These are phyloP conservation scores for Lagopus leucura DNA, from an alignment of 2,113 vertebrate species.

Conservation along the genomic window DNA sequence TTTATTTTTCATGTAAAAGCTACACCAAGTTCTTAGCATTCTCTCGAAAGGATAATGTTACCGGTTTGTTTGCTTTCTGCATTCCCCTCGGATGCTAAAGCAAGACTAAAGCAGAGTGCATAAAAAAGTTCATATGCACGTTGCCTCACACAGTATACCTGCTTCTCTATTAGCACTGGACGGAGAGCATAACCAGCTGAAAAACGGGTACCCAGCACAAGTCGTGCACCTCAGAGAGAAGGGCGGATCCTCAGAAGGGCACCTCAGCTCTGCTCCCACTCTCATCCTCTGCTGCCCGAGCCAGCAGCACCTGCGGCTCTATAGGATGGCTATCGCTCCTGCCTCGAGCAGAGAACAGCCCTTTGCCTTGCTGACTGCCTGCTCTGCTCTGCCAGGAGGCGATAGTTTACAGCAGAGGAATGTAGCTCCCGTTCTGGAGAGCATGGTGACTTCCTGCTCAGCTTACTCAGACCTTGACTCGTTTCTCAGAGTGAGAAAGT, in stretches of 20 bases:
- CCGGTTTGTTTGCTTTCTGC: background rate
- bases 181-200: background rate
- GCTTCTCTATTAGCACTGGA: background rate
- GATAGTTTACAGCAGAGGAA: rapidly evolving
- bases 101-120: rapidly evolving
- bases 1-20: background rate
- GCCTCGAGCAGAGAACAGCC: background rate
- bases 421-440: rapidly evolving
- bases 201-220: rapidly evolving
- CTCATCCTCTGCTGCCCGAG: background rate
- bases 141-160: background rate
- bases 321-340: background rate
- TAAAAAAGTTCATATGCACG: background rate
- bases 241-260: background rate
- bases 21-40: background rate
- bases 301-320: background rate
- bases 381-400: background rate
- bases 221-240: background rate
- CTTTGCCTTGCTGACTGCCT: background rate
- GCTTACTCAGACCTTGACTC: background rate
- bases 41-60: background rate
- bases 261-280: background rate
- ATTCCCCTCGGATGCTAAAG: background rate
- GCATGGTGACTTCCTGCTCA: rapidly evolving
- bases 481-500: background rate